Base-by-base conservation (phyloP, 2,888 invertebrate species). In the Sminthurinus aureus region DNA sequence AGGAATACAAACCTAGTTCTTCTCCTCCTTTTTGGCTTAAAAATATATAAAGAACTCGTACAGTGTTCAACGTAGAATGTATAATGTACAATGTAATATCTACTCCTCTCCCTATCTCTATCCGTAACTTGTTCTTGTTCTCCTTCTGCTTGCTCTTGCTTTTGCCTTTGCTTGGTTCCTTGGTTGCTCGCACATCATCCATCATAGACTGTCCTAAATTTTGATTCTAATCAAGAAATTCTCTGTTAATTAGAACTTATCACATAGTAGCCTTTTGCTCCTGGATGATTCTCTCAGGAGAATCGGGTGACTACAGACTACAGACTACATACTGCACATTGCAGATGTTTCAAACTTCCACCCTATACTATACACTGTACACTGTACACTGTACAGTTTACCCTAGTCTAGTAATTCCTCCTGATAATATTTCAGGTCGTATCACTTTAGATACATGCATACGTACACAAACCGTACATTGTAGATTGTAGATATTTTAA, bases 141-240 rank as follows among this genome's bases (percentile, higher is more conserved):
- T 20, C 67, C 18, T 15, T 11, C 67, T 67, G 8, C 67, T 67
- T n/a, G 12, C 11, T 11, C n/a, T 67, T 64, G 64, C 64, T n/a
- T 18, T 38, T 4, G 38, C 38, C 6, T 38, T 38, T 38, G 38
- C 38, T 38, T 38, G 15, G n/a, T 20, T 20, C 50, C 38, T 50
- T 51, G 38, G n/a, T 38, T 79, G 50, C 51, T 80, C 52, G 69
- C 66, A 69, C 80, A 80, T 73, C 80, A 71, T 80, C 52, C 80
- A 80, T 80, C 80, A 80, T 80, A 51, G 80, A 50, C 69, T 73
- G 73, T 73, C 80, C 80, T 80, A 73, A 71, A 80, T 80, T 71
- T 80, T 80, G 80, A 80, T 80, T 71, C 80, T 80, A 80, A 71
- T 80, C 80, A 80, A 80, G 80, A 73, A 80, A 80, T 80, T 80